Conservation (phyloP, 2,888 invertebrate species). For the Oligia strigilis region DNA sequence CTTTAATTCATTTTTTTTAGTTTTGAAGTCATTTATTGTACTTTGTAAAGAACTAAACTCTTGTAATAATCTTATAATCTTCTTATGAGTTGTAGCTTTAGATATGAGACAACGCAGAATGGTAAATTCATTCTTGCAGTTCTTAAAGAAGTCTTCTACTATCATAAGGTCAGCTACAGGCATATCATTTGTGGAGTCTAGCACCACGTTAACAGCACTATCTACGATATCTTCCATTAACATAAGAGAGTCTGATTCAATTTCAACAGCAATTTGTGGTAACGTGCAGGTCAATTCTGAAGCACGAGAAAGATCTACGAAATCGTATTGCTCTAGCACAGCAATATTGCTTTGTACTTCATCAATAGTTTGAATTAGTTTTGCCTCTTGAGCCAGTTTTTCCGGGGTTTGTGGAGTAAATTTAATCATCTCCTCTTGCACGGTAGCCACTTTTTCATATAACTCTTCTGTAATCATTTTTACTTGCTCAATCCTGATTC, state of each 20-base stretch:
- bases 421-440: slow-evolving; percentile 82
- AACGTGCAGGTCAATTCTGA: slow-evolving; percentile 78
- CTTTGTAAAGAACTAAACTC: slow-evolving; percentile 78
- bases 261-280: slow-evolving; percentile 75
- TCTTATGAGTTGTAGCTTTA: slow-evolving; percentile 79
- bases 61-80: slow-evolving; percentile 82
- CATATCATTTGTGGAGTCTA: slow-evolving; percentile 75
- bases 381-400: slow-evolving; percentile 77
- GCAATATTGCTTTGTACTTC: slow-evolving; percentile 83
- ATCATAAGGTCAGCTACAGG: slow-evolving; percentile 77
- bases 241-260: slow-evolving; percentile 77
- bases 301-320: slow-evolving; percentile 79
- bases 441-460: slow-evolving; percentile 75
- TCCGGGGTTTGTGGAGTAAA: slow-evolving; percentile 74
- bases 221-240: slow-evolving; percentile 79
- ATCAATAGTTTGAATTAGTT: slow-evolving; percentile 79
- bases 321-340: slow-evolving; percentile 82
- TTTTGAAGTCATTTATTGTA: slow-evolving; percentile 77
- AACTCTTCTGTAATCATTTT: slow-evolving; percentile 80
- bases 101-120: slow-evolving; percentile 78
- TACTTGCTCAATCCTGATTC: slow-evolving; percentile 78
- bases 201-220: slow-evolving; percentile 76
- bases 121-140: slow-evolving; percentile 80
- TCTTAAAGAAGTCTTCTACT: slow-evolving; percentile 81
- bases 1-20: slow-evolving; percentile 68